Conservation (phyloP, 2,888 invertebrate species). For the Anticlea derivata region DNA sequence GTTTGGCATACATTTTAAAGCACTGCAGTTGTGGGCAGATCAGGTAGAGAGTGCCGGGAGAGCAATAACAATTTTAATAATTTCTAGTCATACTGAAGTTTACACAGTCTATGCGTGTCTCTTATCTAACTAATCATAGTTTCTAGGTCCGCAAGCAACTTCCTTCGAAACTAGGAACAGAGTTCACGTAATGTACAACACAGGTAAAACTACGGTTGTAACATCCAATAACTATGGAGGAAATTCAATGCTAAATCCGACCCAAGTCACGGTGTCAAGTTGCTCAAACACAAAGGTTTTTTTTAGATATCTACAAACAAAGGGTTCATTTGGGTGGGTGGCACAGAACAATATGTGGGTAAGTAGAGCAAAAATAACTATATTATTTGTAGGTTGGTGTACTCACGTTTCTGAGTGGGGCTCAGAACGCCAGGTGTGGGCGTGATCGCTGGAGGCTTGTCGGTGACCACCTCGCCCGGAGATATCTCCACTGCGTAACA, state of each 20-base stretch:
- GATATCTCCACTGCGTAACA: conserved; percentile 53
- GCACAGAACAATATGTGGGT: conserved; percentile 32
- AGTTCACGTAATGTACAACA: conserved; percentile 2
- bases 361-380: conserved; percentile 24
- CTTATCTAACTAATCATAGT: conserved; percentile 1
- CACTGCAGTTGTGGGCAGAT: conserved; percentile 15
- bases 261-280: conserved; percentile 42
- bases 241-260: conserved; percentile 26
- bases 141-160: not conserved
- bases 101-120: not conserved
- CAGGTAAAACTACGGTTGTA: conserved; percentile 3
- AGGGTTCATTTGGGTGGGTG: conserved; percentile 39
- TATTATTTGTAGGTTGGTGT: conserved; percentile 22
- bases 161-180: conserved; percentile 5
- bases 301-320: conserved; percentile 44
- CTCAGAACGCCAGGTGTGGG: conserved; percentile 47
- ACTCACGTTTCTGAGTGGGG: conserved; percentile 68
- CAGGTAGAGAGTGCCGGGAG: conserved; percentile 2
- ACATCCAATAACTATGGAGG: conserved; percentile 3
- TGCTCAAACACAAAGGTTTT: conserved; percentile 45
- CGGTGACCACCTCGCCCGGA: conserved; percentile 50
- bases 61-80: not conserved
- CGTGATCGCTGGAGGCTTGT: conserved; percentile 58
- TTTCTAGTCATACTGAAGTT: not conserved
- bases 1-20: conserved; percentile 20